Evolutionary conservation across 1,140 invertebrate genomes (phyloP).

Genomic region (Marisa cornuarietis): DNA sequence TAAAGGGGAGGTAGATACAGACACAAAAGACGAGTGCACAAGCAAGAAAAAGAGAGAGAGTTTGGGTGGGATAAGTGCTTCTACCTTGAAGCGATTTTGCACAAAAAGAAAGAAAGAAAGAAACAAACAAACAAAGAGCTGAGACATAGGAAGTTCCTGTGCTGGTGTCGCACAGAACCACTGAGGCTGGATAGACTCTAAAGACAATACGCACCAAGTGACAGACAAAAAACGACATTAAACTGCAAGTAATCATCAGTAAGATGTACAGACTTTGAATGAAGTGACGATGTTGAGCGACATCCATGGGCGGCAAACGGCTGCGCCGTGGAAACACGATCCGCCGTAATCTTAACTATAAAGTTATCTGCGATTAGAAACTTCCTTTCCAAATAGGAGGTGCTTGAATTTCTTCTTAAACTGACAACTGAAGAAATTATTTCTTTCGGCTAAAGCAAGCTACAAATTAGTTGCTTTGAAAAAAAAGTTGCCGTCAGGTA

Average conservation of each 20-base stretch:
- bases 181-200: neutral
- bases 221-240: neutral
- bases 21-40: neutral
- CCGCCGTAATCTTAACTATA: neutral
- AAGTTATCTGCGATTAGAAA: no score
- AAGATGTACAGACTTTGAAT: neutral
- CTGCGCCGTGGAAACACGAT: neutral
- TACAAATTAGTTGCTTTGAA: no score
- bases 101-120: no score
- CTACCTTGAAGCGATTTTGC: neutral
- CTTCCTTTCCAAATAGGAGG: no score
- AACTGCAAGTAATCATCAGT: neutral
- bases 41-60: slow-evolving; percentile 3
- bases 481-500: no score
- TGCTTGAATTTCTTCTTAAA: no score
- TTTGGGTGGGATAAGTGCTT: neutral
- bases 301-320: neutral
- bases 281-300: no score
- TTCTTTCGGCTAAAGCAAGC: no score
- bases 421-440: no score
- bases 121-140: neutral
- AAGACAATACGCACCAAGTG: neutral
- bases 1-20: neutral
- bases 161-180: neutral
- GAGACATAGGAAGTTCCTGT: no score